These are phyloP conservation scores for Bos taurus DNA, from an alignment of 2,113 vertebrate species.

Conservation along the genomic window ARS-UCD2.0 NC_037328.1:118714501-118715000, in stretches of 20 bases:
- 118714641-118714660: not conserved
- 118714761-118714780: not conserved
- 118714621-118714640: not conserved
- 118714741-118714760: not conserved
- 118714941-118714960: not conserved
- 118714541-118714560: not conserved
- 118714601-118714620: not conserved
- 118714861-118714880: not conserved
- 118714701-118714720: not conserved
- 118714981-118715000: not conserved
- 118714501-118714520: not conserved
- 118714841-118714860: not conserved
- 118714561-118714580: not conserved
- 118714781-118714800: fast-evolving
- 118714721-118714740: not conserved
- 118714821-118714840: not conserved
- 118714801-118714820: not conserved
- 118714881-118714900: not conserved
- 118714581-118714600: not conserved
- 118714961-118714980: not conserved
- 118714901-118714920: not conserved
- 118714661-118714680: not conserved
- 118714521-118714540: not conserved
- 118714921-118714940: not conserved
- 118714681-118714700: not conserved